phyloP scores from a whole-genome alignment of 2,888 invertebrate genomes.

The Amaurobius ferox region DNA sequence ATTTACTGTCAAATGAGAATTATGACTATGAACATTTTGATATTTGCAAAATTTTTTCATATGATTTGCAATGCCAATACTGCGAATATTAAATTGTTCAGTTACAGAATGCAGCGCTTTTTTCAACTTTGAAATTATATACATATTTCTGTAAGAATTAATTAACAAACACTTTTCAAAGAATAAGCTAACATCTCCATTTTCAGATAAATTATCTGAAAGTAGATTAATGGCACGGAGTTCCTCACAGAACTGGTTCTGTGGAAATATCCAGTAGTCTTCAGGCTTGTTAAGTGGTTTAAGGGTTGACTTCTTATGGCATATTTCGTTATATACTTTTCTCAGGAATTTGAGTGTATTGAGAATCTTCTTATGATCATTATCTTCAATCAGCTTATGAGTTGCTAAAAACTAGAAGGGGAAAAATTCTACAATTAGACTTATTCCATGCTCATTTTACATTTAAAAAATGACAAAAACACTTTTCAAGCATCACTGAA shows the following conservation, averaged over 20 bases:
- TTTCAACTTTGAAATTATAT: not conserved
- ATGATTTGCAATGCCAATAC: not conserved
- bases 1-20: conserved; percentile 6
- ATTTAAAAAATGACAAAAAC: no score
- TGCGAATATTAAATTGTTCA: not conserved
- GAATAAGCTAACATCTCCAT: not conserved
- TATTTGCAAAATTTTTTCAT: not conserved
- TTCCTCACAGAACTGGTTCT: not conserved
- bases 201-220: not conserved
- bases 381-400: not conserved
- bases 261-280: not conserved
- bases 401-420: not conserved
- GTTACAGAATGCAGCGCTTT: not conserved
- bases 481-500: no score
- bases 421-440: not conserved
- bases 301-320: not conserved
- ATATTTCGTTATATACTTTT: not conserved
- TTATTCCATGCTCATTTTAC: no score
- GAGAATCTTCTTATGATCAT: not conserved
- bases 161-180: not conserved
- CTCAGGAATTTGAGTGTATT: not conserved
- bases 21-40: not conserved
- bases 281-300: not conserved
- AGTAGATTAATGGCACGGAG: not conserved
- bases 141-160: not conserved